Conservation (phyloP, 2,113 vertebrate species). For the Amphiprion percula region DNA sequence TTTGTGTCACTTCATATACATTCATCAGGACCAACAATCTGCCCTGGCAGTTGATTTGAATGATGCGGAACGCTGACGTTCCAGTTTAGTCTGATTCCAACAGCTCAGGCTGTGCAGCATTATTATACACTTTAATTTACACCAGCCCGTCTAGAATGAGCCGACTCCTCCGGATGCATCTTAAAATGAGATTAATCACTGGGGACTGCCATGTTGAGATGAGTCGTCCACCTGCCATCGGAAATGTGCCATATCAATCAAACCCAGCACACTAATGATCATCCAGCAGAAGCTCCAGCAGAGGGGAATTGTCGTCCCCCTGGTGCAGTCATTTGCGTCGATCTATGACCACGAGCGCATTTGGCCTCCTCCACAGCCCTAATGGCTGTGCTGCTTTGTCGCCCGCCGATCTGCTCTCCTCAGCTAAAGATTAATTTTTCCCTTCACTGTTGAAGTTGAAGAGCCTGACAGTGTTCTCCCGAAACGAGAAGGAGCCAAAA, state of each 20-base stretch:
- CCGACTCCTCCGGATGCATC: slow-evolving; percentile 69
- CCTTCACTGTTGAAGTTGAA: slow-evolving; percentile 52
- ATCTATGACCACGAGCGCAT: slow-evolving; percentile 64
- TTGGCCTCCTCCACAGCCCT: slow-evolving; percentile 72
- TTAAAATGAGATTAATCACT: slow-evolving; percentile 78
- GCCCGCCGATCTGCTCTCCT: slow-evolving; percentile 63
- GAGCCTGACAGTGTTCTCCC: slow-evolving; percentile 48
- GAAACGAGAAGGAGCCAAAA: slow-evolving; percentile 51
- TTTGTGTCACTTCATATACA: slow-evolving; percentile 44
- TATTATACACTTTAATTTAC: slow-evolving; percentile 72
- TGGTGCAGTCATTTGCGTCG: slow-evolving; percentile 73
- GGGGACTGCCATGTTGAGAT: slow-evolving; percentile 64
- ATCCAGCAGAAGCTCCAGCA: slow-evolving; percentile 63
- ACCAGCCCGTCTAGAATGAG: slow-evolving; percentile 50
- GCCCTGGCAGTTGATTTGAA: slow-evolving; percentile 34
- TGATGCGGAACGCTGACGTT: slow-evolving; percentile 23
- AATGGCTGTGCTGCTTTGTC: slow-evolving; percentile 76
- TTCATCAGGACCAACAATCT: slow-evolving; percentile 47
- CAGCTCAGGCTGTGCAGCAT: slow-evolving; percentile 31
- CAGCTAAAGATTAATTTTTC: slow-evolving; percentile 66
- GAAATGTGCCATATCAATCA: slow-evolving; percentile 80
- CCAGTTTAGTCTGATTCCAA: slow-evolving; percentile 25
- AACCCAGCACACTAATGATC: slow-evolving; percentile 73
- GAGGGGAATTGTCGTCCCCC: slow-evolving; percentile 63
- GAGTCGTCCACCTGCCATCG: slow-evolving; percentile 76